Evolutionary conservation across 2,888 invertebrate genomes (phyloP).

Genomic region (Graphium colonna): DNA sequence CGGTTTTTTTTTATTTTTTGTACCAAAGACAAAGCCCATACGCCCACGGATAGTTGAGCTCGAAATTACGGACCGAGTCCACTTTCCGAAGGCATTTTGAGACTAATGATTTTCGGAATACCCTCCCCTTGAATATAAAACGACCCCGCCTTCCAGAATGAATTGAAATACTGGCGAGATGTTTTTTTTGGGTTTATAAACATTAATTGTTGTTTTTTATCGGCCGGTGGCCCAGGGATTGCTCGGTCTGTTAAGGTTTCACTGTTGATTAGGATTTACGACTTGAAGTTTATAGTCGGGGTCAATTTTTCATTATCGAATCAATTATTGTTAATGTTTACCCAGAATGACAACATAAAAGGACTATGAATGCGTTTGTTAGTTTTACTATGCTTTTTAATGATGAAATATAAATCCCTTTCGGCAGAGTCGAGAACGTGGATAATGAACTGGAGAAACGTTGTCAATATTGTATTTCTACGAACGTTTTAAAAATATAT

Average conservation of each 20-base stretch:
- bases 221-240: conserved; percentile 51
- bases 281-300: conserved; percentile 6
- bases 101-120: conserved; percentile 77
- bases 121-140: conserved; percentile 79
- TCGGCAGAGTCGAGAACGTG: no score
- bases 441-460: no score
- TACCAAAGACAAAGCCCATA: conserved; percentile 71
- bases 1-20: no score
- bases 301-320: conserved; percentile 10
- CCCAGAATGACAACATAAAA: conserved; percentile 3
- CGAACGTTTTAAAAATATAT: no score
- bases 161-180: conserved; percentile 72
- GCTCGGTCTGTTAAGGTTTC: conserved; percentile 34
- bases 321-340: conserved; percentile 12
- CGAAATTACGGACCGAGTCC: conserved; percentile 68
- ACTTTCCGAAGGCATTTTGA: conserved; percentile 68
- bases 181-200: conserved; percentile 57
- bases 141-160: conserved; percentile 72
- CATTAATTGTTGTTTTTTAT: conserved; percentile 75
- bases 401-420: background rate
- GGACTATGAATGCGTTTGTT: background rate
- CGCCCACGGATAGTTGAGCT: conserved; percentile 64
- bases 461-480: no score
- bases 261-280: conserved; percentile 27
- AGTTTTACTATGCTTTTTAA: background rate